Evolutionary conservation across 2,113 vertebrate species (phyloP).

Genomic region (Sylvietta virens): DNA sequence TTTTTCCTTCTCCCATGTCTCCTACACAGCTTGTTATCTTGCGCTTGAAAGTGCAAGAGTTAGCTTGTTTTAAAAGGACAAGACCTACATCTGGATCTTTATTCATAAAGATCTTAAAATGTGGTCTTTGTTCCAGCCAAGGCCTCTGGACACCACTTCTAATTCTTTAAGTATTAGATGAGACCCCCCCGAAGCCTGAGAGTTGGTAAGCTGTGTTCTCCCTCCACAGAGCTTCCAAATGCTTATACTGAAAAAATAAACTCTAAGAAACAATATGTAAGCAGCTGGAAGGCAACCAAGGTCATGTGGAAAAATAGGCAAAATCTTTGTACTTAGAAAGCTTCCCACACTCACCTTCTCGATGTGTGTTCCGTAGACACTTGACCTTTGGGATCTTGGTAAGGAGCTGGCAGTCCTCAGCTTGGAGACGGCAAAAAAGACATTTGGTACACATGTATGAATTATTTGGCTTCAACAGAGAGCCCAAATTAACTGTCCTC

Average conservation of each 20-base stretch:
- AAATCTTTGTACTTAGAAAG: neutral
- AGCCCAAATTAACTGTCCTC: constrained; percentile 10
- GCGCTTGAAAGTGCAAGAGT: neutral
- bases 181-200: neutral
- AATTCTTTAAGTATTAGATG: neutral
- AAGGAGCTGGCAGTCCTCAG: constrained; percentile 95
- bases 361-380: constrained; percentile 85
- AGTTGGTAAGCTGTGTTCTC: neutral
- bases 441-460: neutral
- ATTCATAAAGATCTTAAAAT: neutral
- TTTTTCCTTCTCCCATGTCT: neutral
- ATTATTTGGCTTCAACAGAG: constrained; percentile 12
- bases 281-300: neutral
- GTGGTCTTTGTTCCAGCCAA: neutral
- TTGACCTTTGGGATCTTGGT: constrained; percentile 92
- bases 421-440: constrained; percentile 65
- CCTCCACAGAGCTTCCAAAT: neutral
- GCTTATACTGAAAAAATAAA: neutral
- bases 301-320: neutral
- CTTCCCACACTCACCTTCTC: constrained; percentile 83
- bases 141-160: neutral
- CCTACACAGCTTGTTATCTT: neutral
- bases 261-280: neutral
- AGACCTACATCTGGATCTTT: neutral
- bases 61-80: neutral